These are phyloP conservation scores for Aricia agestis DNA, from an alignment of 1,140 invertebrate species.

Conservation along the genomic window DNA sequence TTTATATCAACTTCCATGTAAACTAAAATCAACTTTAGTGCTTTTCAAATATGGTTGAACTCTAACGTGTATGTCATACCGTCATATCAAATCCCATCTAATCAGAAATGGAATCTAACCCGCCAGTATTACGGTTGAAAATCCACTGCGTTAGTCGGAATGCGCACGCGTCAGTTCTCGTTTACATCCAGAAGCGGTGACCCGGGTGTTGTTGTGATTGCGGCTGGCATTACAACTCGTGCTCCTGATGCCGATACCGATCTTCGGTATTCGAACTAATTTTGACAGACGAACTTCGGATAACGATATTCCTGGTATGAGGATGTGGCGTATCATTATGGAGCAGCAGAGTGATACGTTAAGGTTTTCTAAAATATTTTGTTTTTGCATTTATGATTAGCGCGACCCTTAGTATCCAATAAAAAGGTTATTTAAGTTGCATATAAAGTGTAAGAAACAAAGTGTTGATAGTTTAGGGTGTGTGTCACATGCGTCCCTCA, in stretches of 20 bases:
- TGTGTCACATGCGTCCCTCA: too few species aligned
- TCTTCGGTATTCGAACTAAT: constrained; percentile 1
- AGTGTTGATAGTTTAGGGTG: too few species aligned
- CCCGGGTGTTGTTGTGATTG: constrained; percentile 71
- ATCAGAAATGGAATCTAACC: neutral
- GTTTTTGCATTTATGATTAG: too few species aligned
- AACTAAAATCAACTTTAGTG: too few species aligned
- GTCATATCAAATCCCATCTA: neutral
- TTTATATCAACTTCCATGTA: too few species aligned
- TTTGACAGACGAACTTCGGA: neutral
- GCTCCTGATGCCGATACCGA: neutral
- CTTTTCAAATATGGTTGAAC: too few species aligned
- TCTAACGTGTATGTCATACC: too few species aligned
- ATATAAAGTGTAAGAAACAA: too few species aligned
- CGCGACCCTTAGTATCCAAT: too few species aligned
- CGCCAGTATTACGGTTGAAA: neutral
- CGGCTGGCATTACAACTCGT: constrained; percentile 62
- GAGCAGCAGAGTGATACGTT: neutral
- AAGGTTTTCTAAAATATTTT: too few species aligned
- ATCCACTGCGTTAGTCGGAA: neutral
- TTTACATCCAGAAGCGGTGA: constrained; percentile 67
- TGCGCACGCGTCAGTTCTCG: constrained; percentile 47
- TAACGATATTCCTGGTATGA: neutral
- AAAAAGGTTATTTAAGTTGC: too few species aligned
- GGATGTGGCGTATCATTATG: neutral